Evolutionary conservation across 2,797 vertebrate genomes (phyloP), one percentile per base, ranked within the genome.

Genomic region (Leucoraja ocellata): DNA sequence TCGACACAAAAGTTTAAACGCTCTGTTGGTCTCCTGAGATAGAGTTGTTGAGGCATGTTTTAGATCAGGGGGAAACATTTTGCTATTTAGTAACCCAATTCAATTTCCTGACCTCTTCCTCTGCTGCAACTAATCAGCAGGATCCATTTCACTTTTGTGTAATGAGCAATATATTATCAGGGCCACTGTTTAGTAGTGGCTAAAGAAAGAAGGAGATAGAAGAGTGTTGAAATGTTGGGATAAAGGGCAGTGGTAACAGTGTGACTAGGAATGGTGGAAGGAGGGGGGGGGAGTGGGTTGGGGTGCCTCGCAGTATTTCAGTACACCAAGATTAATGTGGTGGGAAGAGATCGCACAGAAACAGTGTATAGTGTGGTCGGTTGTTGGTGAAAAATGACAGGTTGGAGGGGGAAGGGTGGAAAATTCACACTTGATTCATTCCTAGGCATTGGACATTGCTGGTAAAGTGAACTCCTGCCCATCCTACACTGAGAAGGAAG

Each of bases 61-160:
- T 21, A 88, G 63, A 21, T 23, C 63, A 68, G 65, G 84, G 71
- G 84, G 63, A 68, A 88, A 88, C 23, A n/a, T 88, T 16, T 5
- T 2, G 18, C 7, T 2, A n/a, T 88, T 88, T 21, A 68, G 16
- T 36, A 88, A 88, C n/a, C 14, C n/a, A 88, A 23, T 88, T 88
- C 84, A 88, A 88, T 68, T 88, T 88, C 84, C 63, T 1, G 65
- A 88, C 18, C 63, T 36, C 84, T 88, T 88, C 61, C 63, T 68
- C 61, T 68, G 14, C 16, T 68, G 7, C 14, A 61, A 88, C 14
- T 36, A 36, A 88, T 63, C n/a, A 36, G 63, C 16, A 1, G 84
- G n/a, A 68, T 88, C 63, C n/a, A 68, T 88, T 68, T 36, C 84
- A 65, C 71, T 36, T 32, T 68, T 36, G 8, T 36, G n/a, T 36